phyloP scores from a whole-genome alignment of 2,113 vertebrate species.

The Myiozetetes cayanensis region DNA sequence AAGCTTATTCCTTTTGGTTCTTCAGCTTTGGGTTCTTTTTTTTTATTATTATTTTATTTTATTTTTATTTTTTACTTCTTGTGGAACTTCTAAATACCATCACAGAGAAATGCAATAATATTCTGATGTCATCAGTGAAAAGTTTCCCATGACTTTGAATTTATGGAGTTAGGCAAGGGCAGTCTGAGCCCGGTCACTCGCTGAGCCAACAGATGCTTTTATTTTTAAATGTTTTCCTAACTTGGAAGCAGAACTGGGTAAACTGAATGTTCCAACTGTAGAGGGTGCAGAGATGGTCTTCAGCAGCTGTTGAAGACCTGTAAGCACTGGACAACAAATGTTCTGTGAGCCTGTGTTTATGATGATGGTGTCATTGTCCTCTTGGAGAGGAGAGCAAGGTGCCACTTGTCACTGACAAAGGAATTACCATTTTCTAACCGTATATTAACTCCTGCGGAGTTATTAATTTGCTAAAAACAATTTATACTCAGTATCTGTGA shows the following conservation, averaged over 20 bases:
- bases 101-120: not conserved
- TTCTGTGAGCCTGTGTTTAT: not conserved
- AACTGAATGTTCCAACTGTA: not conserved
- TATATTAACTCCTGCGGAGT: not conserved
- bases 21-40: not conserved
- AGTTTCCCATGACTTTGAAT: not conserved
- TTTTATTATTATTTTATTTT: not conserved
- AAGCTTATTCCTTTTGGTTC: not conserved
- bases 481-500: not conserved
- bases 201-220: conserved; percentile 46
- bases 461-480: not conserved
- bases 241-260: conserved; percentile 28
- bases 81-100: not conserved
- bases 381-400: not conserved
- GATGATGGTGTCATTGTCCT: not conserved
- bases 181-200: not conserved
- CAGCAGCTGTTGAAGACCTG: conserved; percentile 3
- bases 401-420: not conserved
- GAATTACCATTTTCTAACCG: not conserved
- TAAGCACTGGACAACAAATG: not conserved
- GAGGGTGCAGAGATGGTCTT: not conserved
- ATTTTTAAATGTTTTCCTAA: conserved; percentile 25
- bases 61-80: not conserved
- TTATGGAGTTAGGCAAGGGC: not conserved
- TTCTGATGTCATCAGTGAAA: not conserved